A percentile compares a stretch with the other conserved stretches of the same genome.
Conservation (phyloP, 1,140 invertebrate genomes). For the Drosophila ananassae region DNA sequence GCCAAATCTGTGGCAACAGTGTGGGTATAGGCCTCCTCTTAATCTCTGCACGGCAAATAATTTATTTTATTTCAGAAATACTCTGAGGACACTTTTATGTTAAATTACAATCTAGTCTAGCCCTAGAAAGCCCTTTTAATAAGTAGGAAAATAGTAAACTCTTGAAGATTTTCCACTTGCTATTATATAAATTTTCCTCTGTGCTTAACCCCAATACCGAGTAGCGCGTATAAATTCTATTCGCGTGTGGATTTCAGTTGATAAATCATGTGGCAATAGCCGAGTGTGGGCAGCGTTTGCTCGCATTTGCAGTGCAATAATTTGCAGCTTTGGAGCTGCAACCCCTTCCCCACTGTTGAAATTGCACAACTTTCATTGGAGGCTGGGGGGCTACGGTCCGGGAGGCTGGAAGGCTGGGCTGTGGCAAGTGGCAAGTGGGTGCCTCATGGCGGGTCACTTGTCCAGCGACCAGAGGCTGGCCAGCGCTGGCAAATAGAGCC, state of each 20-base stretch:
- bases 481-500: constrained; percentile 59
- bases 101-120: too few species aligned
- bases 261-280: constrained; percentile 68
- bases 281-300: constrained; percentile 46
- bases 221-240: constrained; percentile 57
- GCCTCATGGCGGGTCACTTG: constrained; percentile 6
- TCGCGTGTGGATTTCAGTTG: constrained; percentile 67
- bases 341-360: constrained; percentile 2
- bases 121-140: background rate
- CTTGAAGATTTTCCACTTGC: background rate
- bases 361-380: constrained; percentile 64
- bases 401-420: constrained; percentile 5
- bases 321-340: constrained; percentile 45
- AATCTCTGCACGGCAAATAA: constrained; percentile 6
- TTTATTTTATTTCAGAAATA: background rate
- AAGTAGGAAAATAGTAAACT: background rate
- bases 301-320: constrained; percentile 53
- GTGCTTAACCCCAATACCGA: constrained; percentile 30
- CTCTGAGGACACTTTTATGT: too few species aligned
- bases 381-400: background rate
- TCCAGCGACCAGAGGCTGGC: background rate
- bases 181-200: constrained; percentile 9
- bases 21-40: constrained; percentile 22
- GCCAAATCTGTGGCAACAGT: constrained; percentile 35
- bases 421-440: constrained; percentile 8